phyloP scores from a whole-genome alignment of 2,113 vertebrate species.

The Mohoua ochrocephala region DNA sequence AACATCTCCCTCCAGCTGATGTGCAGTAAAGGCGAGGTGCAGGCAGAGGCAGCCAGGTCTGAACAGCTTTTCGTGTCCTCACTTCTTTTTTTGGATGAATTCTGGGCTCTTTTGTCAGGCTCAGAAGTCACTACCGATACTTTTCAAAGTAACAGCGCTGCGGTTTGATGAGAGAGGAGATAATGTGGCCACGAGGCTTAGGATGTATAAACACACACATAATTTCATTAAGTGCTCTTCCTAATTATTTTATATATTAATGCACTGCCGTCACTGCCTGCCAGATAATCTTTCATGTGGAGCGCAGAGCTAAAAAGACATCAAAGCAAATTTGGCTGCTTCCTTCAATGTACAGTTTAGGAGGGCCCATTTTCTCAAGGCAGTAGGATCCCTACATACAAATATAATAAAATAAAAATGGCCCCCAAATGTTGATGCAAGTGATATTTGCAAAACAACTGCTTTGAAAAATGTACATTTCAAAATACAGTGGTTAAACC shows the following conservation, averaged over 20 bases:
- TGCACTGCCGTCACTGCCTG: background rate
- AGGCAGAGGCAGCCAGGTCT: background rate
- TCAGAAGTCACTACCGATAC: background rate
- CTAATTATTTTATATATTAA: slow-evolving; percentile 63
- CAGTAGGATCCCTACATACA: background rate
- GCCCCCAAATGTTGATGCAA: background rate
- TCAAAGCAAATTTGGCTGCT: background rate
- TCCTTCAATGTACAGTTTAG: background rate
- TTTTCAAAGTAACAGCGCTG: background rate
- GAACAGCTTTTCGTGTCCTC: background rate
- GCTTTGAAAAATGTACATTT: background rate
- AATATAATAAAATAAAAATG: background rate
- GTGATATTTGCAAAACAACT: background rate
- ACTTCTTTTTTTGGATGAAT: background rate
- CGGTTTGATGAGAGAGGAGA: background rate
- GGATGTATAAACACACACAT: background rate
- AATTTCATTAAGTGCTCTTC: slow-evolving; percentile 49
- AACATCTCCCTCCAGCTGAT: slow-evolving; percentile 17
- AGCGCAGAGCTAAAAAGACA: background rate
- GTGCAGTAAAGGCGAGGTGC: background rate
- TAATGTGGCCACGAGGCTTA: background rate
- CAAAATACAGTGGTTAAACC: background rate
- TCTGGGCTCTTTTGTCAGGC: background rate
- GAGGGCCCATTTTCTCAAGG: background rate
- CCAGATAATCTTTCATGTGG: background rate